Evolutionary conservation across 2,888 invertebrate species (phyloP), one percentile per base, ranked within the genome.

Genomic region (Napeogenes inachia): DNA sequence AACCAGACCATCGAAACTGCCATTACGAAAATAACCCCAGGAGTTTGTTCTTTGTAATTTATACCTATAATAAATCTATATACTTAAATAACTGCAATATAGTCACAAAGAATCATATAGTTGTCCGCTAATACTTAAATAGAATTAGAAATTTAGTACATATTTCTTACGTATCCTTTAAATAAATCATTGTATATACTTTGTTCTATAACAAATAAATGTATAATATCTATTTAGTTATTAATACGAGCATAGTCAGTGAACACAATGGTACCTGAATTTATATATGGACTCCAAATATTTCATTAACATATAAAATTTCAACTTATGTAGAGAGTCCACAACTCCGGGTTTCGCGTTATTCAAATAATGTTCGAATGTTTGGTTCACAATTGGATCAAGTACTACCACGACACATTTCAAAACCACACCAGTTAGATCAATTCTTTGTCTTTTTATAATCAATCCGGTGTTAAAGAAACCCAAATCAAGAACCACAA

Each of bases 1-100:
- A 60, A 94, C 92, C 87, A 94, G 83, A 8, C 94, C 94, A 71
- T 94, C 93, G 72, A 92, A 94, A n/a, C 89, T 91, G n/a, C 92
- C 92, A 66, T 92, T 91, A 61, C 86, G 89, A 60, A 87, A 83
- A 73, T 94, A 94, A 2, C 94, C 94, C 94, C 94, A 94, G 0
- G 93, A 93, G 69, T 89, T 82, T 0, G 92, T 91, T 12, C 91
- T 81, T 64, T 79, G 76, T 12, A 92, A 73, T 8, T 77, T 73
- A 60, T 89, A 86, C 59, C 92, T 92, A 66, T 58, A 80, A 79
- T 33, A 45, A 30, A 50, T 10, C 47, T 13, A 46, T 47, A 8
- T 50, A 50, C 47, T 1, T 50, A 47, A 35, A 54, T 10, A 12
- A 45, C 5, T n/a, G 3, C n/a, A 47, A 5, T 50, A 8, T 50